A percentile compares a stretch with the other conserved stretches of the same genome.
These are phyloP conservation scores for Pachycephala philippinensis DNA, from an alignment of 2,113 vertebrate species.

Conservation along the genomic window DNA sequence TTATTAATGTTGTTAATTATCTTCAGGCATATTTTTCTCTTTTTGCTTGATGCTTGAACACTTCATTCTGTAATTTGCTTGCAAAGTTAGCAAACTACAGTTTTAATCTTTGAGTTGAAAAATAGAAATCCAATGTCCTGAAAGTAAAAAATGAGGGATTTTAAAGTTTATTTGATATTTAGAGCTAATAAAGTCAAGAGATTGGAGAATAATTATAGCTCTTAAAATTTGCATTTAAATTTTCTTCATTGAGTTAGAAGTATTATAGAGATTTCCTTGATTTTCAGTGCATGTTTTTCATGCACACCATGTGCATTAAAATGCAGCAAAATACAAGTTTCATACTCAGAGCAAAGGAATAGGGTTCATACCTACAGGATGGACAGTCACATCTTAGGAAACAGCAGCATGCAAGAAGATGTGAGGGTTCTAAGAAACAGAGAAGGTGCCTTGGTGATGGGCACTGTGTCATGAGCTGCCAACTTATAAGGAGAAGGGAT, in stretches of 20 bases:
- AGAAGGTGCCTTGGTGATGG: background rate
- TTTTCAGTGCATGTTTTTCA: background rate
- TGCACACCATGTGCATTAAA: background rate
- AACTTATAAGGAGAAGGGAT: background rate
- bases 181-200: background rate
- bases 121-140: background rate
- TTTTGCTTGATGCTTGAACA: background rate
- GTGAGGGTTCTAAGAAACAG: background rate
- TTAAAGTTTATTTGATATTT: background rate
- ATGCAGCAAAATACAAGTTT: background rate
- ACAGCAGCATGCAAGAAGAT: background rate
- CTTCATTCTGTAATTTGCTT: background rate
- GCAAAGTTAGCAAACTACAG: background rate
- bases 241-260: background rate
- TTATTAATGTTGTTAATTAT: constrained; percentile 3
- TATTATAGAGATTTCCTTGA: background rate
- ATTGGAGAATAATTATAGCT: background rate
- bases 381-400: background rate
- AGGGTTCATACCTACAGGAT: background rate
- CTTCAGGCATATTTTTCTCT: background rate
- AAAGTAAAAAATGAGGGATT: background rate
- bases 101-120: background rate
- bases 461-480: background rate
- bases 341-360: background rate
- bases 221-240: background rate